Percentiles rank a stretch among this genome's conserved stretches.
Conservation (phyloP, 1,140 invertebrate genomes). For the Rhagoletis zephyria region DNA sequence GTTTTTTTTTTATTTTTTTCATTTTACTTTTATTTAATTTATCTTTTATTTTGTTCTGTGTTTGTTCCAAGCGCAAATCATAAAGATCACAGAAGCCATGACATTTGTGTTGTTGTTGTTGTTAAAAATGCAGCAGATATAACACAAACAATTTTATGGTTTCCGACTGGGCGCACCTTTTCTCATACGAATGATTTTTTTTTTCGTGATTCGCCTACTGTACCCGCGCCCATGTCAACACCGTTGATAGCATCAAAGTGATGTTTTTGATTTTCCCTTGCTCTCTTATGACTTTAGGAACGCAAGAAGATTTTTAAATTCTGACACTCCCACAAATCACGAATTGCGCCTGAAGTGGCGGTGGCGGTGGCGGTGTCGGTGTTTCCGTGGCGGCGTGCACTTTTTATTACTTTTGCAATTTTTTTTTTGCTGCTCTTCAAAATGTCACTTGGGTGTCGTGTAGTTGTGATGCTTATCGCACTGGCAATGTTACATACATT, state of each 20-base stretch:
- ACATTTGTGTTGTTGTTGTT: not conserved
- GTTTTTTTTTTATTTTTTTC: not conserved
- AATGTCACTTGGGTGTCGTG: constrained; percentile 16
- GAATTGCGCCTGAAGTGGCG: constrained; percentile 11
- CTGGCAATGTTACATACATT: not conserved
- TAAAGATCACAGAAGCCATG: constrained; percentile 29
- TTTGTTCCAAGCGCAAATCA: not conserved
- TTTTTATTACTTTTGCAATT: not conserved
- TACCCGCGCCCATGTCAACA: not conserved
- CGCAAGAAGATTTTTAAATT: not conserved
- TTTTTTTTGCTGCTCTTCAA: not conserved
- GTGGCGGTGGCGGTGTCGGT: not conserved
- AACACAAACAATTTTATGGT: not conserved
- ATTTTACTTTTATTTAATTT: too few species aligned
- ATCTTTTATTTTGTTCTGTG: too few species aligned
- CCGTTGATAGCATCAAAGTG: not conserved
- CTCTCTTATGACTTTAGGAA: not conserved
- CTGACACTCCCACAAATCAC: constrained; percentile 2
- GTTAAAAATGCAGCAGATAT: not conserved
- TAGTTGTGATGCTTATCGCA: not conserved
- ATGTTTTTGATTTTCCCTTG: not conserved
- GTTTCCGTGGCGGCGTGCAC: not conserved
- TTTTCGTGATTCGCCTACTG: not conserved
- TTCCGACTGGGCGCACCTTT: constrained; percentile 11
- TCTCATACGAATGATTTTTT: not conserved